Percentiles rank a stretch among this genome's conserved stretches.
These are phyloP conservation scores for Metopia argyrocephala DNA, from an alignment of 2,888 invertebrate species.

Conservation along the genomic window DNA sequence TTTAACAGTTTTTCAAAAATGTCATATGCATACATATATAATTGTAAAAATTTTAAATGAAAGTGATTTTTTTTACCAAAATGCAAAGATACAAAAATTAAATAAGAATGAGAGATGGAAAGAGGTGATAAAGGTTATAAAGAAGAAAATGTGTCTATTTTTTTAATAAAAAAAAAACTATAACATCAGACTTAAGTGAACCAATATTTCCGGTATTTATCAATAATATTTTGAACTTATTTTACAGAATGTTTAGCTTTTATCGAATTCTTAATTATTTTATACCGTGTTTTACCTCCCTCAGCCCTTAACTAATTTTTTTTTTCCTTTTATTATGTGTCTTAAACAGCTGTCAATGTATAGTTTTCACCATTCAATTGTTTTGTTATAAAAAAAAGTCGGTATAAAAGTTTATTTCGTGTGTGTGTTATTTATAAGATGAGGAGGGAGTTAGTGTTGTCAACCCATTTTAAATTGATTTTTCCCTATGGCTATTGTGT, in stretches of 20 bases:
- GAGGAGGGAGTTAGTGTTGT: slow-evolving; percentile 50
- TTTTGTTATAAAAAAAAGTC: not conserved
- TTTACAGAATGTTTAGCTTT: slow-evolving; percentile 18
- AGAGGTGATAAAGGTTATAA: not conserved
- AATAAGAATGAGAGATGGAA: not conserved
- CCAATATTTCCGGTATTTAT: not conserved
- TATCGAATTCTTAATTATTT: slow-evolving; percentile 32
- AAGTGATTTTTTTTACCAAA: slow-evolving; percentile 13
- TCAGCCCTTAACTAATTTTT: slow-evolving; percentile 22
- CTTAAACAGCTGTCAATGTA: slow-evolving; percentile 61
- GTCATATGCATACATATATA: not conserved
- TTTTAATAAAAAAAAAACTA: not conserved
- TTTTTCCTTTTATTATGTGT: not conserved
- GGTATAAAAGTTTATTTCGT: slow-evolving; percentile 2
- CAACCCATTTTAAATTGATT: slow-evolving; percentile 61
- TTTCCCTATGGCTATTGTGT: slow-evolving; percentile 39
- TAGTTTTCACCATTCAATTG: slow-evolving; percentile 49
- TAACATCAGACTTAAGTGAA: not conserved
- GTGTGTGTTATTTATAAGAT: not conserved
- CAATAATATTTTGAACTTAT: not conserved
- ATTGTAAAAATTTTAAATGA: not conserved
- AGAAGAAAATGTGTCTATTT: not conserved
- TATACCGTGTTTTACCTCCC: slow-evolving; percentile 33
- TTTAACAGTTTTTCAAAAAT: slow-evolving; percentile 19
- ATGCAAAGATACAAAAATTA: slow-evolving; percentile 1